A percentile compares a stretch with the other conserved stretches of the same genome.
phyloP scores from a whole-genome alignment of 2,888 invertebrate species.

The Phaedon cochleariae region DNA sequence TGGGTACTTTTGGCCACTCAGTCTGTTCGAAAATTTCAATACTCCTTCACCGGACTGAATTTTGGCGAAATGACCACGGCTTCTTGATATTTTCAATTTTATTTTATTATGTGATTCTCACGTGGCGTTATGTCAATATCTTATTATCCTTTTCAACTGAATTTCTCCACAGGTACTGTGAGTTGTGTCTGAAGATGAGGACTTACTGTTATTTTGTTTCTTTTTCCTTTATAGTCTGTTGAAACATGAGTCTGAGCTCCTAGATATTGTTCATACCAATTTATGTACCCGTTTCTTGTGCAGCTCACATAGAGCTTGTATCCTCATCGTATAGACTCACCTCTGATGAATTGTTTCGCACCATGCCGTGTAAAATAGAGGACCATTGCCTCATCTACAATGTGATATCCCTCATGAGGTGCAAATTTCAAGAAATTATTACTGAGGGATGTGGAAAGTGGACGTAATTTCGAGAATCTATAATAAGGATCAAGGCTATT shows the following conservation, averaged over 20 bases:
- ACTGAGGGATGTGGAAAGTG: slow-evolving; percentile 44
- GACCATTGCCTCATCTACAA: slow-evolving; percentile 54
- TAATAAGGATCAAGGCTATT: slow-evolving; percentile 8
- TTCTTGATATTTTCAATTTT: too few species aligned
- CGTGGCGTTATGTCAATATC: too few species aligned
- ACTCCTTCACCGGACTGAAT: too few species aligned
- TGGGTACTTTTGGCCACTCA: too few species aligned
- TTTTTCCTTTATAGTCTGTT: neutral
- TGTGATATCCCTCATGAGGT: slow-evolving; percentile 47
- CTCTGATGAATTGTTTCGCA: slow-evolving; percentile 21
- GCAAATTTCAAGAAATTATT: slow-evolving; percentile 45
- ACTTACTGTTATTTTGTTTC: too few species aligned
- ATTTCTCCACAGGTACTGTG: too few species aligned
- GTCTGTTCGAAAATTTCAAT: too few species aligned
- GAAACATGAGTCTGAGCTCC: slow-evolving; percentile 6
- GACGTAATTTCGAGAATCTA: slow-evolving; percentile 46
- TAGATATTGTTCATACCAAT: slow-evolving; percentile 23
- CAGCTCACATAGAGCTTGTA: slow-evolving; percentile 20
- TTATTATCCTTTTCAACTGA: too few species aligned
- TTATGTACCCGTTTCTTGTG: slow-evolving; percentile 14
- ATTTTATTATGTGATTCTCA: too few species aligned
- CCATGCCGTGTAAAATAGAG: slow-evolving; percentile 51
- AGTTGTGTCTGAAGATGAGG: too few species aligned
- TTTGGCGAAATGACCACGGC: too few species aligned
- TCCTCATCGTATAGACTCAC: slow-evolving; percentile 21